A percentile compares a stretch with the other conserved stretches of the same genome.
Conservation (phyloP, 2,113 vertebrate genomes). For the Marcusenius ussheri region DNA sequence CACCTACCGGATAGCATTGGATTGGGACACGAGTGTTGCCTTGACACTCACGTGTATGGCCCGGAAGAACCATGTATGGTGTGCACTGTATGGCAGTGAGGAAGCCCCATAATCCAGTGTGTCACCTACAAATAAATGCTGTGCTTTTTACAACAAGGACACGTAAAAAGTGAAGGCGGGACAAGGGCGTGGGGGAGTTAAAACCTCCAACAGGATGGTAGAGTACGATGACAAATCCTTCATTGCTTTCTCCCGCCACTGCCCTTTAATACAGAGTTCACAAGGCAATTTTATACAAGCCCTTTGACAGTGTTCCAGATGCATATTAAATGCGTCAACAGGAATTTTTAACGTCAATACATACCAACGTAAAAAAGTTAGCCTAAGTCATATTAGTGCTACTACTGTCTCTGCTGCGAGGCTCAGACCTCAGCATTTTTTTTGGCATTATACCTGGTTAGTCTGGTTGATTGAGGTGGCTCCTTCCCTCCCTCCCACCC, state of each 20-base stretch:
- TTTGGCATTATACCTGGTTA: background rate
- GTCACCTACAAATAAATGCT: background rate
- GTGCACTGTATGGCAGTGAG: background rate
- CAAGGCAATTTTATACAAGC: background rate
- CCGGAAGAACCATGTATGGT: constrained; percentile 6
- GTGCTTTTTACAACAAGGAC: background rate
- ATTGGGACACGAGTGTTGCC: background rate
- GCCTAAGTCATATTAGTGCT: background rate
- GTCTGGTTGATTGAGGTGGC: background rate
- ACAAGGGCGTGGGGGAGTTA: background rate
- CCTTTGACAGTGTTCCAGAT: background rate
- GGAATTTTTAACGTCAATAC: background rate
- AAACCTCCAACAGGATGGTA: background rate
- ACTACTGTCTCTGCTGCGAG: background rate
- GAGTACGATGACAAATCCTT: background rate
- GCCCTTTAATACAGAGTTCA: background rate
- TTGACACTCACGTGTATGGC: background rate
- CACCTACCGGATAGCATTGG: background rate
- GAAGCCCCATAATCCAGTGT: background rate
- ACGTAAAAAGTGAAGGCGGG: background rate
- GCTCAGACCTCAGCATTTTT: background rate
- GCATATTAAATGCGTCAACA: background rate
- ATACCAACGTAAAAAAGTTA: background rate
- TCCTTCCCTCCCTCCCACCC: background rate
- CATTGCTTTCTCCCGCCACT: background rate